These are phyloP conservation scores for Euphysa ruthae DNA, from an alignment of 30 jellyfish, hydroid and myxozoan species.

Conservation along the genomic window DNA sequence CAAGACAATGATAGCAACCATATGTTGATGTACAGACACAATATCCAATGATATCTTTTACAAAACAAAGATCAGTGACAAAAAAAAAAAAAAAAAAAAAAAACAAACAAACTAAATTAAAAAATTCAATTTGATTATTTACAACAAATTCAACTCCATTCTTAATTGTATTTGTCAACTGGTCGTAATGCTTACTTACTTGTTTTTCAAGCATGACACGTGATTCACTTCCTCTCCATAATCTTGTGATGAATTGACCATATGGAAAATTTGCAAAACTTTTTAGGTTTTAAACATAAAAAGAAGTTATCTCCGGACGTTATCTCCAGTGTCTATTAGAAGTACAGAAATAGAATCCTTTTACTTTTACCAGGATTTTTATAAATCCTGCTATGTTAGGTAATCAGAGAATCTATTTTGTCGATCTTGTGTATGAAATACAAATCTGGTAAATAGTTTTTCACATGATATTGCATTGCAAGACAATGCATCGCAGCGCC, in stretches of 20 bases:
- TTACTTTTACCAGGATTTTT: not conserved
- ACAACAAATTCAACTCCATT: conserved; percentile 11
- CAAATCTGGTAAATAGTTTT: not conserved
- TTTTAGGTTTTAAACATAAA: not conserved
- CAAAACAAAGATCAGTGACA: conserved; percentile 15
- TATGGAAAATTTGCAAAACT: not conserved
- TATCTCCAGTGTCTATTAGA: conserved; percentile 18
- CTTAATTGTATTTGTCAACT: not conserved
- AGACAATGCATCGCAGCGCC: conserved; percentile 12
- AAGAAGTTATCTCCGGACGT: conserved; percentile 14
- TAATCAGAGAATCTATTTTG: not conserved
- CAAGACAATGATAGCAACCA: conserved; percentile 11
- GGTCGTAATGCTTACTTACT: not conserved
- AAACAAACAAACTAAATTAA: conserved; percentile 2
- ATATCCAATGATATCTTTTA: conserved; percentile 4
- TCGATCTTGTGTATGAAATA: not conserved
- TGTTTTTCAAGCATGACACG: not conserved
- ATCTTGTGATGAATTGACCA: conserved; percentile 11
- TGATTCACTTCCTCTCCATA: conserved; percentile 10
- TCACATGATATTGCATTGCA: conserved; percentile 17
- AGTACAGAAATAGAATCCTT: conserved; percentile 8
- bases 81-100: not conserved
- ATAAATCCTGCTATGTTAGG: not conserved
- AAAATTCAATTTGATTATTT: not conserved
- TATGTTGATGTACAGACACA: conserved; percentile 19